A percentile compares a stretch with the other conserved stretches of the same genome.
phyloP scores from a whole-genome alignment of 2,888 invertebrate genomes.

The Ophion costatus region DNA sequence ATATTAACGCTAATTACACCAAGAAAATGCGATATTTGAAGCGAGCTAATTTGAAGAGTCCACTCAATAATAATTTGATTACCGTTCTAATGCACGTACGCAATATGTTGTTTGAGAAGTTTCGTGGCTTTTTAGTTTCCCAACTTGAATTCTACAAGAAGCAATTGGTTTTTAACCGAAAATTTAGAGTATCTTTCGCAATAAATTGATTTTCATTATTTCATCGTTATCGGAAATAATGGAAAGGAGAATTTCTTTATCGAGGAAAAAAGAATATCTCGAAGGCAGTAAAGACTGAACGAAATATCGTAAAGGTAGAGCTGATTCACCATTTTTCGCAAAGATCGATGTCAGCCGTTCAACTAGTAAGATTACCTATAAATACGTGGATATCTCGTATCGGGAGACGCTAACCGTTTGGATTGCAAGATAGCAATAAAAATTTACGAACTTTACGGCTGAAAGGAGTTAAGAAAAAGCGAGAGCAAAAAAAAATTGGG shows the following conservation, averaged over 20 bases:
- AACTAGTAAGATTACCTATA: conserved; percentile 49
- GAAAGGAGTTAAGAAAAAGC: conserved; percentile 18
- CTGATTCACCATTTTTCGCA: conserved; percentile 17
- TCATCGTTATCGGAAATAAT: neutral
- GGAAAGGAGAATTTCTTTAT: neutral
- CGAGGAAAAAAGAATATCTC: neutral
- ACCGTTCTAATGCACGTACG: too few relatives aligned
- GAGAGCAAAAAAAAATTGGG: neutral
- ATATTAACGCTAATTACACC: too few relatives aligned
- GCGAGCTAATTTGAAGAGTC: too few relatives aligned
- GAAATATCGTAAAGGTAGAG: conserved; percentile 12
- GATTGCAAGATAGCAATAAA: conserved; percentile 51
- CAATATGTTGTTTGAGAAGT: too few relatives aligned
- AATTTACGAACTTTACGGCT: conserved; percentile 54
- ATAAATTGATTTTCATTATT: neutral
- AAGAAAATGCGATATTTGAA: too few relatives aligned
- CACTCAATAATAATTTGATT: too few relatives aligned
- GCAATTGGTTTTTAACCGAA: neutral
- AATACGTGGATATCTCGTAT: conserved; percentile 36
- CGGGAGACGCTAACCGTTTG: conserved; percentile 51
- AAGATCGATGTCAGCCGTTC: conserved; percentile 49
- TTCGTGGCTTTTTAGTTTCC: too few relatives aligned
- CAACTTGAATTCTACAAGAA: too few relatives aligned
- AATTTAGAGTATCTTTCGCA: neutral
- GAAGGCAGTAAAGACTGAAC: conserved; percentile 15